These are phyloP conservation scores for Silurus asotus DNA, from an alignment of 2,113 vertebrate species.

Conservation along the genomic window DNA sequence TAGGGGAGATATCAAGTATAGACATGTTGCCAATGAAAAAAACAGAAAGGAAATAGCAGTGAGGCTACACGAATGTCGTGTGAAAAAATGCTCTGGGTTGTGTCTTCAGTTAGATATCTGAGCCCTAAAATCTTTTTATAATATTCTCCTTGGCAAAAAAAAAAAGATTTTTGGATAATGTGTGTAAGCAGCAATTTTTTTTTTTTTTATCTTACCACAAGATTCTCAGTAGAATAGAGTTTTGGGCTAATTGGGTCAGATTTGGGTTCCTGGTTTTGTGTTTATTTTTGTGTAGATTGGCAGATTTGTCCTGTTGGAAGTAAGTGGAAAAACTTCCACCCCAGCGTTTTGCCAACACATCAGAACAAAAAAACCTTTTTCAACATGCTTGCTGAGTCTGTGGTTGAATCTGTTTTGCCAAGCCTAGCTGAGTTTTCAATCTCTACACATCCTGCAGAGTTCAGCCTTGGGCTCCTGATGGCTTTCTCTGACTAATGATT, in stretches of 20 bases:
- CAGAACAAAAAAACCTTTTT: neutral
- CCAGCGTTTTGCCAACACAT: neutral
- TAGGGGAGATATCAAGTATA: neutral
- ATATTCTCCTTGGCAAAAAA: neutral
- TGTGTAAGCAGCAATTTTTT: neutral
- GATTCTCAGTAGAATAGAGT: neutral
- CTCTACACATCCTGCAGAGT: neutral
- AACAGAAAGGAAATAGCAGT: neutral
- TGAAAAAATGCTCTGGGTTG: too few species aligned
- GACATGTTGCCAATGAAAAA: neutral
- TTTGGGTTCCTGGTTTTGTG: neutral
- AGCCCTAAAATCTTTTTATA: neutral
- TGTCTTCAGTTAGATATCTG: neutral
- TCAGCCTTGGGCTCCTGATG: neutral
- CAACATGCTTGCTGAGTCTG: too few species aligned
- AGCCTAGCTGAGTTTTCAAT: neutral
- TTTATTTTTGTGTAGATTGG: neutral
- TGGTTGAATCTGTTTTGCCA: too few species aligned
- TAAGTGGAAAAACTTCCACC: neutral
- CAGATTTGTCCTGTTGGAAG: neutral
- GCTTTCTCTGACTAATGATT: neutral
- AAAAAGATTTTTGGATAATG: neutral
- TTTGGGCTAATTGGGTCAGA: neutral
- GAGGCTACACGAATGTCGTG: neutral
- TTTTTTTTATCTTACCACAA: neutral